Base-by-base conservation (phyloP, 2,888 invertebrate species). In the Mylabris sibirica region DNA sequence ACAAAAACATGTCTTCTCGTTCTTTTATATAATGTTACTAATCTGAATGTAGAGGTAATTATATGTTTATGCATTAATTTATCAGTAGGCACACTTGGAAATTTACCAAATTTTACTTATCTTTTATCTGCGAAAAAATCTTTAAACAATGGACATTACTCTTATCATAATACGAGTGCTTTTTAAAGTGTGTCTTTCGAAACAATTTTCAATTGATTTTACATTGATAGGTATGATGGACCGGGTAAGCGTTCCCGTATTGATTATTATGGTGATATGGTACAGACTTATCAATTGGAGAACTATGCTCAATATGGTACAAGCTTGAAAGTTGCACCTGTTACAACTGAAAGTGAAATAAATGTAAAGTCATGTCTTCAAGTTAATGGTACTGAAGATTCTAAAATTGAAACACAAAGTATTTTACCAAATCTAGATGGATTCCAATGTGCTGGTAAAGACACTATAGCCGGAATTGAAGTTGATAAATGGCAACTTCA, bases 181-280 rank as follows among this genome's bases (percentile, higher is more conserved):
- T n/a, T n/a, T n/a, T n/a, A n/a, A n/a, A n/a, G n/a, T n/a, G n/a
- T n/a, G n/a, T n/a, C n/a, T n/a, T n/a, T 30, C 5, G 30, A 4
- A 30, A 30, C 5, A 0, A 0, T 8, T 5, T 6, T 30, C 26
- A 44, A 44, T 44, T 35, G 11, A 11, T n/a, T 41, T 20, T 0
- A 53, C 0, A 4, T 53, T 22, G 6, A 4, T 12, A 90, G 90
- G 89, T 96, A 89, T 77, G 96, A 98, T 86, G 89, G 86, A 34
- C 86, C 87, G 4, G 89, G 90, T 65, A 90, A 90, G 66, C 91
- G 90, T 69, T 96, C 96, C 57, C 90, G 98, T 60, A 94, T 98
- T 71, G 98, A 98, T 84, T 98, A 97, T 82, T 98, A 98, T 85
- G 96, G 95, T 72, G 93, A 93, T 83, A 94, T 96, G 92, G 96